Conservation (phyloP, 2,113 vertebrate genomes). For the Okapia johnstoni region DNA sequence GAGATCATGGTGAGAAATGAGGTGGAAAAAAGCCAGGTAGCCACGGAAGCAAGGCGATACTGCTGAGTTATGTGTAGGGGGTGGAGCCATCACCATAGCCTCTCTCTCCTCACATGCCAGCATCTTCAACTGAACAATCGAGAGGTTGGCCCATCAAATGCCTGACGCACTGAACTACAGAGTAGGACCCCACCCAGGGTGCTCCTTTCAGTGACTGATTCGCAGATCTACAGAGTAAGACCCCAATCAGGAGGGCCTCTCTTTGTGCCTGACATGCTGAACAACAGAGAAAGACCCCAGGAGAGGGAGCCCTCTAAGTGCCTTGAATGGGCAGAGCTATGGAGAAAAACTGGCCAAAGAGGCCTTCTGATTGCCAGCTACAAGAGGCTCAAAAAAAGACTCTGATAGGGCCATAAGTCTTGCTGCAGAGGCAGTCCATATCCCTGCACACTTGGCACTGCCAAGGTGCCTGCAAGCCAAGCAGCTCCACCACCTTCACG, state of each 20-base stretch:
- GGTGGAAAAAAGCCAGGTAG: background rate
- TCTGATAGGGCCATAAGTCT: background rate
- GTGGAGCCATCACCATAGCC: background rate
- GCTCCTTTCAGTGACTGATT: background rate
- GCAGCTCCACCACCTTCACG: background rate
- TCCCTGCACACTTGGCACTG: background rate
- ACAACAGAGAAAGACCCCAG: background rate
- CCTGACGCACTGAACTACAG: rapidly evolving
- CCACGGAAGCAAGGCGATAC: background rate
- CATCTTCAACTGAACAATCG: rapidly evolving
- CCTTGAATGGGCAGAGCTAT: background rate
- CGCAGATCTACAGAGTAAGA: background rate
- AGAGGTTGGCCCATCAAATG: background rate
- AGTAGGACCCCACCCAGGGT: background rate
- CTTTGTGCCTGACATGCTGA: background rate
- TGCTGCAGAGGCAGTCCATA: rapidly evolving
- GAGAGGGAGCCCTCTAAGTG: background rate
- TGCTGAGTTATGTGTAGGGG: background rate
- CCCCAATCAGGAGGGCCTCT: background rate
- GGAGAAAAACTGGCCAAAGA: background rate
- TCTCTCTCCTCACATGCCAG: background rate
- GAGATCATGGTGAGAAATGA: background rate
- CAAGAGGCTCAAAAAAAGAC: background rate
- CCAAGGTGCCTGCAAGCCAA: background rate
- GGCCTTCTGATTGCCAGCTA: background rate